Evolutionary conservation across 2,888 invertebrate genomes (phyloP).

Genomic region (Schizotus pectinicornis): DNA sequence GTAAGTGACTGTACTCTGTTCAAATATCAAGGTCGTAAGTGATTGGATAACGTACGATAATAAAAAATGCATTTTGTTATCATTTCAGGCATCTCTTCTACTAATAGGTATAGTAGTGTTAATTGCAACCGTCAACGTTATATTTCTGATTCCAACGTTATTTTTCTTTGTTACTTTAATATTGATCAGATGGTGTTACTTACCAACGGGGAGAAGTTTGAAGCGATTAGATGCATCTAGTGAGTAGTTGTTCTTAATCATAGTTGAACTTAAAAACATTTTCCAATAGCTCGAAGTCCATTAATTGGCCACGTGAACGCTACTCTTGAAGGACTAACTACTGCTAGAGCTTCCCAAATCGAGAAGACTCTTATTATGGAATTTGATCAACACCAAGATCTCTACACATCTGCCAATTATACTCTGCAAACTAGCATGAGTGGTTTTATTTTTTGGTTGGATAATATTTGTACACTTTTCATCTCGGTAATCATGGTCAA

Average conservation of each 20-base stretch:
- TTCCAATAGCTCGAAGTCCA: slow-evolving; percentile 72
- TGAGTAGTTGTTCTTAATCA: slow-evolving; percentile 54
- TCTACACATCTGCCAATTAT: slow-evolving; percentile 78
- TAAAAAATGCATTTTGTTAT: too few species aligned
- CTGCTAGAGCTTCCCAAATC: slow-evolving; percentile 75
- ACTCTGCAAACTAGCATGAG: slow-evolving; percentile 68
- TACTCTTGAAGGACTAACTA: slow-evolving; percentile 76
- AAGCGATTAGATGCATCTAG: slow-evolving; percentile 74
- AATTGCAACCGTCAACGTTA: not conserved
- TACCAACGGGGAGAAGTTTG: slow-evolving; percentile 75
- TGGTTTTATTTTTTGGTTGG: slow-evolving; percentile 75
- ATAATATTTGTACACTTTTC: slow-evolving; percentile 53
- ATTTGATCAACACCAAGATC: slow-evolving; percentile 68
- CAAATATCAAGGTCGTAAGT: too few species aligned
- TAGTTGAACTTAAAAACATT: not conserved
- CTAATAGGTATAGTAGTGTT: too few species aligned
- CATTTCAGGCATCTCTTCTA: slow-evolving; percentile 64
- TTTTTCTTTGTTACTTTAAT: slow-evolving; percentile 70
- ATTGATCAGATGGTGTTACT: slow-evolving; percentile 70
- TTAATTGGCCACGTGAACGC: slow-evolving; percentile 79
- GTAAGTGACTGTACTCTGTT: too few species aligned
- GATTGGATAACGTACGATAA: too few species aligned
- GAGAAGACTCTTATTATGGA: slow-evolving; percentile 67
- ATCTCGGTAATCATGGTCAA: slow-evolving; percentile 40
- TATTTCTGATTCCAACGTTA: slow-evolving; percentile 68